phyloP scores from a whole-genome alignment of 2,113 vertebrate genomes.

The Cynoglossus semilaevis region DNA sequence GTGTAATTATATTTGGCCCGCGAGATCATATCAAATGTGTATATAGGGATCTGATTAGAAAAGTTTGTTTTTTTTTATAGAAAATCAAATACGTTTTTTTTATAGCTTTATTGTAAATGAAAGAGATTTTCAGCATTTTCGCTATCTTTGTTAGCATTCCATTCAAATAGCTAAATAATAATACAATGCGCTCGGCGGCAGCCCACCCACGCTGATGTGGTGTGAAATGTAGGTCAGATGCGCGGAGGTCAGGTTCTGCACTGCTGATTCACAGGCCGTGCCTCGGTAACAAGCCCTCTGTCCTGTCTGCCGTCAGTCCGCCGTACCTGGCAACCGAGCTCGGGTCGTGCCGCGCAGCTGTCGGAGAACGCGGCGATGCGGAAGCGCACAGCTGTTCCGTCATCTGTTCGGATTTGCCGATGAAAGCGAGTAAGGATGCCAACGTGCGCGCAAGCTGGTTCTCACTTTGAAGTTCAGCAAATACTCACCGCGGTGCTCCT shows the following conservation, averaged over 20 bases:
- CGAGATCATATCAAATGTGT: too few relatives aligned
- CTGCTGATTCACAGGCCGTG: conserved; percentile 35
- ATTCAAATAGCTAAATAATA: conserved; percentile 8
- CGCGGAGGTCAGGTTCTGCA: conserved; percentile 23
- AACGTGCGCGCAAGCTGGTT: conserved; percentile 19
- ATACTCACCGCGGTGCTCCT: background rate
- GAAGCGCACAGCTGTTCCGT: conserved; percentile 43
- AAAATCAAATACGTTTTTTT: too few relatives aligned
- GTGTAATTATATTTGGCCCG: too few relatives aligned
- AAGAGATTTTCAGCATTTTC: conserved; percentile 1
- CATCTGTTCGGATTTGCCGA: conserved; percentile 29
- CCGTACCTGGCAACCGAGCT: conserved; percentile 45
- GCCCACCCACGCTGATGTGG: conserved; percentile 18
- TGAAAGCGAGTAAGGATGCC: conserved; percentile 25
- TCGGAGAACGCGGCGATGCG: conserved; percentile 7
- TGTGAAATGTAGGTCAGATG: conserved; percentile 61
- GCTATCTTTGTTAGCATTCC: conserved; percentile 7
- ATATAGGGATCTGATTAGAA: too few relatives aligned
- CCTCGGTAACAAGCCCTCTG: conserved; percentile 48
- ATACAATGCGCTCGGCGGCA: conserved; percentile 2
- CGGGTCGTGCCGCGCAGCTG: conserved; percentile 19
- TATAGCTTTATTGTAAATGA: too few relatives aligned
- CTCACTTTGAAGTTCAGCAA: conserved; percentile 16
- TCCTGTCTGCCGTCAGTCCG: conserved; percentile 35
- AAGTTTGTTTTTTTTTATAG: too few relatives aligned